Evolutionary conservation across 1,140 invertebrate genomes (phyloP).

Genomic region (Ceratitis capitata): DNA sequence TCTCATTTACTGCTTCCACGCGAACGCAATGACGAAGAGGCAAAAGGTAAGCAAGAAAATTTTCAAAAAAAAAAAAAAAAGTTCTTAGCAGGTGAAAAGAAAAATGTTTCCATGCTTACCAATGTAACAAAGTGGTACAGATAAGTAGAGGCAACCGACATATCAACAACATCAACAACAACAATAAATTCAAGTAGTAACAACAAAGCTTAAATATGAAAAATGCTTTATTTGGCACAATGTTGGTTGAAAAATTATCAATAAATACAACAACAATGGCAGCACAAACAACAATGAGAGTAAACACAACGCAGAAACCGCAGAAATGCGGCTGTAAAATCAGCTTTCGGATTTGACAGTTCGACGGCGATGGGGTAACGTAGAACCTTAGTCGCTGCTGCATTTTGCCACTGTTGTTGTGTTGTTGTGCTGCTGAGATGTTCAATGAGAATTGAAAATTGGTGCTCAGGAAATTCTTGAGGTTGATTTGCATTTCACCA

Average conservation of each 20-base stretch:
- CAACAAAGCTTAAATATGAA: not conserved
- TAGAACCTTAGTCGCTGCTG: slow-evolving; percentile 23
- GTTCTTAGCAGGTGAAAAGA: not conserved
- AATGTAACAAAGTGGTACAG: not conserved
- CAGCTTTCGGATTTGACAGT: not conserved
- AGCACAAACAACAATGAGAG: not conserved
- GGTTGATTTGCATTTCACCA: not conserved
- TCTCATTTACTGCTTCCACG: not conserved
- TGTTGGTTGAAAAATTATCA: not conserved
- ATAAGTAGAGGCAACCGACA: not conserved
- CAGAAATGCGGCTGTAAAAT: not conserved
- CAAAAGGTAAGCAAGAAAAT: not conserved
- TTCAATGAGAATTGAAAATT: not conserved
- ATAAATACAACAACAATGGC: not conserved
- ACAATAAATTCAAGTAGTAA: no score
- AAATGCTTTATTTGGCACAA: not conserved
- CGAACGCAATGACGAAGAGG: not conserved
- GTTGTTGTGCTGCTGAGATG: not conserved
- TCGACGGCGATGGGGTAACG: not conserved
- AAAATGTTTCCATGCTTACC: not conserved
- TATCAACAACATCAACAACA: not conserved
- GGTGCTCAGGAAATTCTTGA: slow-evolving; percentile 22
- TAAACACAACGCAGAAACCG: not conserved
- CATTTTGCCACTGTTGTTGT: not conserved
- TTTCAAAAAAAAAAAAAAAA: not conserved